Base-by-base conservation (phyloP, 2,888 invertebrate genomes). In the Folsomia candida region DNA sequence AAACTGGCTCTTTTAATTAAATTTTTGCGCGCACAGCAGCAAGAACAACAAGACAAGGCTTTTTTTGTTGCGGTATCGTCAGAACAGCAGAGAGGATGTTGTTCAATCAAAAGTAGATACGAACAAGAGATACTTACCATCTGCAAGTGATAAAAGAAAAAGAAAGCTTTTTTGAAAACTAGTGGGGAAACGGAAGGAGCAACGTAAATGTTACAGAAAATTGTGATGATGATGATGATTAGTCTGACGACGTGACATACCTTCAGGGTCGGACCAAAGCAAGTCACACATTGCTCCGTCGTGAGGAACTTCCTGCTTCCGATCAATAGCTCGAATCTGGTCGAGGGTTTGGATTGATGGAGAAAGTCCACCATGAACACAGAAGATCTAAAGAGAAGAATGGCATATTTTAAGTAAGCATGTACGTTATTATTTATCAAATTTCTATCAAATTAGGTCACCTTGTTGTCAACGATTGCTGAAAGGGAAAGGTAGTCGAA, bases 231-330 rank as follows among this genome's bases (percentile, higher is more conserved):
- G 47, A 47, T n/a, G n/a, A 47, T 47, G 47, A 47, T 47, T 47
- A 11, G 18, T 47, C 9, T 11, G 18, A 47, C 18, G 47, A 47
- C 9, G 47, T 11, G 9, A 11, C 74, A 82, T 86, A 90, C 94
- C 94, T 89, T 99, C 99, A 20, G 99, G 99, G 85, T 99, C 99
- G 78, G 97, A 97, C 99, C 99, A 99, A 26, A 99, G 86, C 68
- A 99, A 86, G 85, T 99, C 99, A 83, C 99, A 99, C 99, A 99
- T 99, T 29, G 99, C 98, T 1, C 97, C 97, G 82, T 97, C 96
- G 59, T 97, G 96, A 4, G 96, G 96, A 72, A 96, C 94, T 84
- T 99, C 99, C 84, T 99, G 98, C 84, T 99, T 99, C 78, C 99
- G 89, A 85, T 99, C 99, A 81, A 99, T 98, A 57, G 94, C 93